These are phyloP conservation scores for Gobio occitaniae DNA, from an alignment of 2,797 vertebrate species.

Conservation along the genomic window DNA sequence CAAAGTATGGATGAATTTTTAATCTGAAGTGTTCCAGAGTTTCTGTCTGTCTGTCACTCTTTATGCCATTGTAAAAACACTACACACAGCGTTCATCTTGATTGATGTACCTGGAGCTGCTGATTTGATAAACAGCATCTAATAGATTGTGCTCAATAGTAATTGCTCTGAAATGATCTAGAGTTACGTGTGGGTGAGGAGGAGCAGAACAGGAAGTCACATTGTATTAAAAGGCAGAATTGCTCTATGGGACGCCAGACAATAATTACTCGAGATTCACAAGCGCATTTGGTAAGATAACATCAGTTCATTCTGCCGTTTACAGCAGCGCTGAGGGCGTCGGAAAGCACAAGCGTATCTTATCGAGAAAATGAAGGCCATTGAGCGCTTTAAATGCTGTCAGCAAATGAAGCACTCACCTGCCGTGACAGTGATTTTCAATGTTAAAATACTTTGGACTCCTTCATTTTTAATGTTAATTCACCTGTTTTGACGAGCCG, in stretches of 20 bases:
- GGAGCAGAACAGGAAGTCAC: slow-evolving; percentile 47
- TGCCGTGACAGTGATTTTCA: not conserved
- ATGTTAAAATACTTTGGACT: too few species aligned
- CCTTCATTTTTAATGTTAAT: not conserved
- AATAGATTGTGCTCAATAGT: slow-evolving; percentile 49
- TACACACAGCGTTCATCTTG: not conserved
- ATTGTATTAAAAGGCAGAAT: slow-evolving; percentile 23
- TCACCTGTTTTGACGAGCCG: slow-evolving; percentile 11
- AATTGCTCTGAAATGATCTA: slow-evolving; percentile 54
- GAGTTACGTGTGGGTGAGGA: slow-evolving; percentile 52
- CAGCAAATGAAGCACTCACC: not conserved
- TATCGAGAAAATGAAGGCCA: not conserved
- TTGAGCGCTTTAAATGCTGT: not conserved
- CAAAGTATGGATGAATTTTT: not conserved
- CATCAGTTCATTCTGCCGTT: slow-evolving; percentile 10
- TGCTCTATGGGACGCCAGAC: slow-evolving; percentile 3
- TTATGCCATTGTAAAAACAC: not conserved
- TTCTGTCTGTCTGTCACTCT: not conserved
- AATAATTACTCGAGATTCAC: slow-evolving; percentile 19
- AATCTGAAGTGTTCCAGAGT: not conserved
- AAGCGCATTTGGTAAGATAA: not conserved
- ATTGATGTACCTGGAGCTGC: not conserved
- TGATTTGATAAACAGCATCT: slow-evolving; percentile 45
- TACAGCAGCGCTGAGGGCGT: not conserved
- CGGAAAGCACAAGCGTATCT: not conserved